These are phyloP conservation scores for Tichodroma muraria DNA, from an alignment of 2,113 vertebrate species.

Conservation along the genomic window DNA sequence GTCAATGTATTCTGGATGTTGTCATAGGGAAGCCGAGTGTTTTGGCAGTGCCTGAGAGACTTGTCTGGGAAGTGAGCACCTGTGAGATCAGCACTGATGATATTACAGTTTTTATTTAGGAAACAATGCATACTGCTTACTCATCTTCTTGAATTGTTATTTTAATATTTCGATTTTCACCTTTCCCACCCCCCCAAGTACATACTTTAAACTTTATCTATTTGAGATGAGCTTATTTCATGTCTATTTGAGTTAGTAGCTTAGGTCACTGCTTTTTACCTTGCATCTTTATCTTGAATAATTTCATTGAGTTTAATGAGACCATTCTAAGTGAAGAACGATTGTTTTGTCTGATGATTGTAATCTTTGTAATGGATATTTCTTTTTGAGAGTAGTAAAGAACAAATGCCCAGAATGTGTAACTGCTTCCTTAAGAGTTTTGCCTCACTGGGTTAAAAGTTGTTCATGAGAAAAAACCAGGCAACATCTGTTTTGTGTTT, in stretches of 20 bases:
- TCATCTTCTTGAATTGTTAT: background rate
- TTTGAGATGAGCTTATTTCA: background rate
- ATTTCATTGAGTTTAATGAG: background rate
- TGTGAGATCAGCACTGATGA: background rate
- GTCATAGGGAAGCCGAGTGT: background rate
- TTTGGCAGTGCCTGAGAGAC: background rate
- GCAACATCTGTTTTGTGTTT: slow-evolving; percentile 9
- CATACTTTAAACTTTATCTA: background rate
- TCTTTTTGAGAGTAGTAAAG: background rate
- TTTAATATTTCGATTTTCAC: background rate
- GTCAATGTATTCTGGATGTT: background rate
- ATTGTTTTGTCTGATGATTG: background rate
- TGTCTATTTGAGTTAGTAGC: background rate
- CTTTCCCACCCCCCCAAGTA: background rate
- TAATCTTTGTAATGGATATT: background rate
- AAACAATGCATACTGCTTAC: background rate
- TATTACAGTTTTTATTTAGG: background rate
- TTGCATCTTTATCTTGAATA: background rate
- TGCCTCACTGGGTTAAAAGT: background rate
- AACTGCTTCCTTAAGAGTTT: background rate
- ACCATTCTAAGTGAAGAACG: background rate
- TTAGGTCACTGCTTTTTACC: background rate
- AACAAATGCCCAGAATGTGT: background rate
- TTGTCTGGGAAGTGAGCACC: background rate
- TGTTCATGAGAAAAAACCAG: background rate